Percentiles rank a stretch among this genome's conserved stretches.
Conservation (phyloP, 2,797 vertebrate genomes). For the Halcyon chelicuti region DNA sequence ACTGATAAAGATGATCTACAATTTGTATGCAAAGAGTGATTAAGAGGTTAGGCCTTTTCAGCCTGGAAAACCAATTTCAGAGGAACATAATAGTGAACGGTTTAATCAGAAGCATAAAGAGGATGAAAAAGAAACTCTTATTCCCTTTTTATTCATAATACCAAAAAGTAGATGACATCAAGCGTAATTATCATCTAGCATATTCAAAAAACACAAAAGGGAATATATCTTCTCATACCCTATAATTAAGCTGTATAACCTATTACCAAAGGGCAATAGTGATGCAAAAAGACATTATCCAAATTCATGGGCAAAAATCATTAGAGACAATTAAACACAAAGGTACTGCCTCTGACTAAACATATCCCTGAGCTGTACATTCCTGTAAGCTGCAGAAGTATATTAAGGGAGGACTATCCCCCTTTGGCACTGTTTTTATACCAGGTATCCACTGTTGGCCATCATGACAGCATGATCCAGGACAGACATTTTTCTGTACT, state of each 20-base stretch:
- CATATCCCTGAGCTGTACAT: not conserved
- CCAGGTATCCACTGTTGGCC: not conserved
- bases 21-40: not conserved
- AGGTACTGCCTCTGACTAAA: not conserved
- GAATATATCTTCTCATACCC: not conserved
- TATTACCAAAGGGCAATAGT: not conserved
- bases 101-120: not conserved
- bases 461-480: not conserved
- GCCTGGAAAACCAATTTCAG: slow-evolving; percentile 1
- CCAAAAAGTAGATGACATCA: not conserved
- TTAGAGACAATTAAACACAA: not conserved
- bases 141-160: not conserved
- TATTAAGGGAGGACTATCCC: not conserved
- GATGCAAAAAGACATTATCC: not conserved
- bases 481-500: not conserved
- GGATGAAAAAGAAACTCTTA: not conserved
- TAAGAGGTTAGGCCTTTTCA: slow-evolving; percentile 4
- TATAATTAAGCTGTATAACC: not conserved
- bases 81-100: not conserved
- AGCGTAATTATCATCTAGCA: not conserved
- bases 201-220: not conserved
- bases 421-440: rapidly evolving
- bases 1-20: not conserved
- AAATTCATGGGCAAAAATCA: not conserved
- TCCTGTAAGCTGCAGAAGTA: not conserved